Conservation (phyloP, 2,888 invertebrate genomes). For the Ormyrus rosae region DNA sequence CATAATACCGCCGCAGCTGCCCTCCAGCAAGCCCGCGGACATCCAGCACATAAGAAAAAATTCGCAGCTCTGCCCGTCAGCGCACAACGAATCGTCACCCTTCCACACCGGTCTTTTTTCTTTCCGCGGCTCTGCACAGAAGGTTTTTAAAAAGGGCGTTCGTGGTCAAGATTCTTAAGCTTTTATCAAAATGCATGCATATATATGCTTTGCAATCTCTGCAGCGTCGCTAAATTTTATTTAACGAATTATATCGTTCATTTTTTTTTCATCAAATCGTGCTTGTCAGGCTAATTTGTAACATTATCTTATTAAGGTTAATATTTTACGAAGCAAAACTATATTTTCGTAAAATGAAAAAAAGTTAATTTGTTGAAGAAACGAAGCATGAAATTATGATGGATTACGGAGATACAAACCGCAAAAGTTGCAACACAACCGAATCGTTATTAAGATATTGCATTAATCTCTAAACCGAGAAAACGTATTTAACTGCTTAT, state of each 20-base stretch:
- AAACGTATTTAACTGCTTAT: constrained; percentile 21
- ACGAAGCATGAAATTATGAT: constrained; percentile 38
- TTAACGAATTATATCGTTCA: too few species aligned
- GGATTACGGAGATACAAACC: constrained; percentile 31
- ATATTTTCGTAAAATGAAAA: neutral
- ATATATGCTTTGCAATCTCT: neutral
- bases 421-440: constrained; percentile 38
- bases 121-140: constrained; percentile 73
- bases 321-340: constrained; percentile 3
- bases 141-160: constrained; percentile 54
- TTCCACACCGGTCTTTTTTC: constrained; percentile 73
- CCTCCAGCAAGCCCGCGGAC: constrained; percentile 90
- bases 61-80: constrained; percentile 89
- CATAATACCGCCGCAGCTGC: constrained; percentile 88
- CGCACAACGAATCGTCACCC: constrained; percentile 79
- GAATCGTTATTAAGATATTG: constrained; percentile 43
- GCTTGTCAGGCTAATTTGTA: neutral
- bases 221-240: neutral
- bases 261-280: neutral
- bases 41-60: constrained; percentile 96
- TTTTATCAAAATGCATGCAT: neutral
- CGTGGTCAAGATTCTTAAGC: neutral
- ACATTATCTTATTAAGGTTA: neutral
- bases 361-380: constrained; percentile 34
- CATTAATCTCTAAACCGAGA: constrained; percentile 39